Base-by-base conservation (phyloP, 1,140 invertebrate species). In the Hestina assimilis region DNA sequence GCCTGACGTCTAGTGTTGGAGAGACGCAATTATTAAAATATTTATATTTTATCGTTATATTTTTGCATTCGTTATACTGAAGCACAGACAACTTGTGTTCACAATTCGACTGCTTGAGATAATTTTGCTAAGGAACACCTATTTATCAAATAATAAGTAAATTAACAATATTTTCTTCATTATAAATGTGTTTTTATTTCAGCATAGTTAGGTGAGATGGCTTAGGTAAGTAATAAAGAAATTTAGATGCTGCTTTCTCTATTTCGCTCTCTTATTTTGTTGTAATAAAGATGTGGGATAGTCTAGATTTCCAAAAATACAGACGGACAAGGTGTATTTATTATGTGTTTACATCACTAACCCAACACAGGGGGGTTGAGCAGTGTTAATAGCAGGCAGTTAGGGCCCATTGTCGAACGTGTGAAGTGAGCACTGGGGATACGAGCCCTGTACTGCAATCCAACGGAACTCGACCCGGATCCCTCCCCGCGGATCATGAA, bases 351-450 rank as follows among this genome's bases (percentile, higher is more conserved):
- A 69, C 82, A 80, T 79, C 82, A 71, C 79, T 83, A 83, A 50
- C 54, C 35, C 51, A 42, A 56, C 59, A 55, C 58, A 69, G 66
- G 67, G 66, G 63, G 77, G 69, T 68, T 68, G 72, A 79, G 73
- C 74, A 64, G 78, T 73, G 77, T 80, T 86, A 86, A 86, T 86
- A 83, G 83, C 77, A 83, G 83, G 83, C 83, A 86, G 83, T 86
- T 86, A 86, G 80, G 71, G 74, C 66, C 66, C 83, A 81, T 86
- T 86, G 79, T 86, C 74, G 71, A 69, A 82, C 77, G 80, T 83
- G 80, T 83, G 83, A 86, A 83, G 83, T 79, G 80, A 74, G 71
- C 80, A 77, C 80, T 78, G 75, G 68, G 73, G 71, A 78, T 71
- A 70, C 68, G 64, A 67, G 66, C 52, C 59, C 58, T 60, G 61